Base-by-base conservation (phyloP, 2,113 vertebrate species). In the Butorides virescens region DNA sequence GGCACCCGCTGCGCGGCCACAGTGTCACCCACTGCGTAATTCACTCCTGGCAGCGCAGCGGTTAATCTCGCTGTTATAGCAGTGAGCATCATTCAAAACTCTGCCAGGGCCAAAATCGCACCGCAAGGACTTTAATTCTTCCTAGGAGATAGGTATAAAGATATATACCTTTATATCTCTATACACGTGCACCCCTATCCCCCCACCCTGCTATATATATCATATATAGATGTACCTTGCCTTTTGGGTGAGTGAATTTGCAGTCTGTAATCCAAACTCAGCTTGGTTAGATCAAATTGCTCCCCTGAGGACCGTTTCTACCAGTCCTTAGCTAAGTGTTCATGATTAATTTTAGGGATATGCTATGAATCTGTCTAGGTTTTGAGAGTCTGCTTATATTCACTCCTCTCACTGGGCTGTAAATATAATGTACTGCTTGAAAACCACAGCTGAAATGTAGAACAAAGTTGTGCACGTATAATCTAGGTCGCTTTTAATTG, bases 1-100 rank as follows among this genome's bases (percentile, higher is more conserved):
- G 52, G 4, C 36, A 19, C 9, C 19, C 7, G 1, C 36, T 12
- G 37, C 13, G 8, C 0, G 0, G 3, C 3, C 11, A 3, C 6
- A 13, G 29, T 23, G 36, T 34, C 5, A 21, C 15, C 10, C 4
- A 0, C 30, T 10, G 66, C 9, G 4, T 20, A 1, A 21, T 21
- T 8, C 11, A 11, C 26, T 75, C 7, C 21, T 9, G 19, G 29
- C 59, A 56, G 63, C 55, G 6, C 3, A 2, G 3, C 0, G 0
- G 32, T 13, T 32, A 8, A 16, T 50, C 67, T 25, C 39, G 30
- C 17, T 12, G 1, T 25, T 25, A 9, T 0, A 56, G 36, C 80
- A 49, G 1, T 3, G 10, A 29, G 23, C 27, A 25, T 36, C 73
- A 8, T 26, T 49, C 36, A 27, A 0, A 56, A 13, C 20, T 36